phyloP scores from a whole-genome alignment of 2,113 vertebrate genomes.

The Phyllostomus hastatus region DNA sequence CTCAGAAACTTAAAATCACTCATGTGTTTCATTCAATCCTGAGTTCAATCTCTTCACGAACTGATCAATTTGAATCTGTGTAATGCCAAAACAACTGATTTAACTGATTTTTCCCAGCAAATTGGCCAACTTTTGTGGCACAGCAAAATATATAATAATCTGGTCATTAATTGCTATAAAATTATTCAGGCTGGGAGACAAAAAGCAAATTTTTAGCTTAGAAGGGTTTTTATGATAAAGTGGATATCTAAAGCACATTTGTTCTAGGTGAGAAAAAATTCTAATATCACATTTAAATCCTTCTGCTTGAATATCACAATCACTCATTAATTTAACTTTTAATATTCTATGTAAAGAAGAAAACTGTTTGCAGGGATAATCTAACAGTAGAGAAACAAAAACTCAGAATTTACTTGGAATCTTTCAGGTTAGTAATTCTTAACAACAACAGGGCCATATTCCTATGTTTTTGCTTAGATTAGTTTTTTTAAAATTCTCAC shows the following conservation, averaged over 20 bases:
- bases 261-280: background rate
- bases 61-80: background rate
- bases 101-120: background rate
- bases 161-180: background rate
- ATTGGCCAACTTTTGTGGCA: background rate
- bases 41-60: background rate
- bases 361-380: background rate
- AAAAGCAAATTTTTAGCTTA: background rate
- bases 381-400: background rate
- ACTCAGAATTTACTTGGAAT: background rate
- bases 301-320: background rate
- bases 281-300: background rate
- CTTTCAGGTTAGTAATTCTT: background rate
- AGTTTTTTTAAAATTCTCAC: background rate
- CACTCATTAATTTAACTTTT: background rate
- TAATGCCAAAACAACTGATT: background rate
- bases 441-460: background rate
- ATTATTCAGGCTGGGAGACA: background rate
- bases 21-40: background rate
- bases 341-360: background rate
- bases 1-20: background rate
- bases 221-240: conserved; percentile 17
- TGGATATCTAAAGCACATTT: background rate
- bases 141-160: background rate
- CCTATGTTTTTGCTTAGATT: conserved; percentile 10